These are phyloP conservation scores for Omphaloscelis lunosa DNA, from an alignment of 2,888 invertebrate species.

Conservation along the genomic window DNA sequence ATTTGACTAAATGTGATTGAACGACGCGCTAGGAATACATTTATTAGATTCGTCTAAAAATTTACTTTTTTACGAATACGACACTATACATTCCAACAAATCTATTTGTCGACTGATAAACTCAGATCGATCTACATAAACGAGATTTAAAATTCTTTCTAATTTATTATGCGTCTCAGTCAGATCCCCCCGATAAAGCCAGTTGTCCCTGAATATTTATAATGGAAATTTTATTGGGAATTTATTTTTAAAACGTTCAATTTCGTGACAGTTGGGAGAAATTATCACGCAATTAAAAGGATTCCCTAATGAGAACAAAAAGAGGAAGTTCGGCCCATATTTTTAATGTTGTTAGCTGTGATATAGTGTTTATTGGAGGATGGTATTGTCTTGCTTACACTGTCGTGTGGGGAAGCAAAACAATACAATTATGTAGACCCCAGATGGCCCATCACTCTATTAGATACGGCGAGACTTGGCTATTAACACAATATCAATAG, in stretches of 20 bases:
- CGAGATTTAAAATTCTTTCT: slow-evolving; percentile 64
- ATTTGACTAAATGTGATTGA: not conserved
- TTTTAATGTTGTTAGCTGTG: slow-evolving; percentile 33
- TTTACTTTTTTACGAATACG: not conserved
- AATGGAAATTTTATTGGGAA: slow-evolving; percentile 65
- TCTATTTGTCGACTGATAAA: slow-evolving; percentile 50
- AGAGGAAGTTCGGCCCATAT: slow-evolving; percentile 53
- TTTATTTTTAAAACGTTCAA: slow-evolving; percentile 62
- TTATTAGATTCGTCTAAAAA: not conserved
- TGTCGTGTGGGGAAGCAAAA: slow-evolving; percentile 32
- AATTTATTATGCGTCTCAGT: slow-evolving; percentile 66
- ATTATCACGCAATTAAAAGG: slow-evolving; percentile 68
- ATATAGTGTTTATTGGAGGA: slow-evolving; percentile 38
- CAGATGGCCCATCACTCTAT: slow-evolving; percentile 62
- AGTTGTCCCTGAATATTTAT: slow-evolving; percentile 69
- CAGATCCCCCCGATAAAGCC: slow-evolving; percentile 53
- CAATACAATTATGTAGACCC: slow-evolving; percentile 57
- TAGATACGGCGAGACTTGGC: slow-evolving; percentile 41
- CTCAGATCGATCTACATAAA: slow-evolving; percentile 60
- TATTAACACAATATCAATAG: slow-evolving; percentile 32
- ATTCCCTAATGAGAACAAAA: slow-evolving; percentile 59
- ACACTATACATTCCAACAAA: slow-evolving; percentile 28
- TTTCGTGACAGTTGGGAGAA: slow-evolving; percentile 62
- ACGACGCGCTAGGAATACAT: not conserved
- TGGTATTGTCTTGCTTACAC: slow-evolving; percentile 35